Percentiles rank a stretch among this genome's conserved stretches.
Evolutionary conservation across 1,140 invertebrate species (phyloP).

Genomic region (Reticulitermes speratus): DNA sequence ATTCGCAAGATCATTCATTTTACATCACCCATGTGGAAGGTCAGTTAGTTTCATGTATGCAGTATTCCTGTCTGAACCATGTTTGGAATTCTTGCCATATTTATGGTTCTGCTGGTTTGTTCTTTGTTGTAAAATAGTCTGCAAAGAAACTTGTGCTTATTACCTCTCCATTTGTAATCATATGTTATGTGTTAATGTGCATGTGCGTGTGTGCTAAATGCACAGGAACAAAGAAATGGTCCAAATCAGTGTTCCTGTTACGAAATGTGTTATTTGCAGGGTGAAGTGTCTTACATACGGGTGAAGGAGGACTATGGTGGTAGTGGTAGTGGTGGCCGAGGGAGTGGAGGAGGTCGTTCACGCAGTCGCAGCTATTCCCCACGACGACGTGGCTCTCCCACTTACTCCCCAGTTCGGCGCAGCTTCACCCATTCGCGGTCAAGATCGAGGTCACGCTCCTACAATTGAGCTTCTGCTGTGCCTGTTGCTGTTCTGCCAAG

Average conservation of each 20-base stretch:
- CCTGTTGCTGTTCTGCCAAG: neutral
- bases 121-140: too few species aligned
- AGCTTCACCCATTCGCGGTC: conserved; percentile 79
- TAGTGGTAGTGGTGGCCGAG: conserved; percentile 63
- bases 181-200: neutral
- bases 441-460: conserved; percentile 47
- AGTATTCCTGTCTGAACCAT: too few species aligned
- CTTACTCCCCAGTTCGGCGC: conserved; percentile 81
- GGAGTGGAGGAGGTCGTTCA: conserved; percentile 59
- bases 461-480: conserved; percentile 28
- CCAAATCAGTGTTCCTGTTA: neutral
- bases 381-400: conserved; percentile 76
- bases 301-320: conserved; percentile 90
- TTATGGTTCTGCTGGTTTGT: too few species aligned
- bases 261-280: conserved; percentile 57
- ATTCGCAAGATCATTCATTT: too few species aligned
- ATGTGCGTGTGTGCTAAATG: neutral
- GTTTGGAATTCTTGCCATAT: too few species aligned
- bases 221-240: neutral
- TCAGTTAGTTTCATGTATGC: too few species aligned
- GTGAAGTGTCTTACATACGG: conserved; percentile 92
- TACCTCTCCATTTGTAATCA: too few species aligned
- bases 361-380: conserved; percentile 83
- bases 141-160: too few species aligned
- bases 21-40: too few species aligned